Evolutionary conservation across 1,140 invertebrate species (phyloP).

Genomic region (Heliconius nattereri): DNA sequence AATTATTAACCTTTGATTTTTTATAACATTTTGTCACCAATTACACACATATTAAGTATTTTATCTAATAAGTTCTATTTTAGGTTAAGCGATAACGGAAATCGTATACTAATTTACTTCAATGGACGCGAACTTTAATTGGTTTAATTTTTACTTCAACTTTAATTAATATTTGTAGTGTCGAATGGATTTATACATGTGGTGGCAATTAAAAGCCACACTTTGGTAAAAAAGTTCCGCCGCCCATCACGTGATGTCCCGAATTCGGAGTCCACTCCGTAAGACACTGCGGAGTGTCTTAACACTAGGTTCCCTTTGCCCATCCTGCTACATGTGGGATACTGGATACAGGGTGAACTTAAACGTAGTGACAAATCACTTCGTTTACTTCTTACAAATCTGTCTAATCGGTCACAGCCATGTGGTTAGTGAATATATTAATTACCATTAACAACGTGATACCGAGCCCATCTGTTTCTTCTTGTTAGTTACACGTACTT

Average conservation of each 20-base stretch:
- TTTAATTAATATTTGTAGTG: background rate
- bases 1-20: constrained; percentile 5
- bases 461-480: constrained; percentile 5
- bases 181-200: background rate
- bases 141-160: too few relatives aligned
- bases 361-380: constrained; percentile 7
- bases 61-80: constrained; percentile 11
- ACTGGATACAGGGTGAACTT: too few relatives aligned
- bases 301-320: too few relatives aligned
- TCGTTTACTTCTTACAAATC: background rate
- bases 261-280: too few relatives aligned
- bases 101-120: background rate
- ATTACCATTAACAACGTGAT: constrained; percentile 12
- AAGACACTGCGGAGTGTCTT: too few relatives aligned
- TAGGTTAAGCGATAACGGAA: background rate
- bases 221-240: too few relatives aligned
- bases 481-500: constrained; percentile 1
- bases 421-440: constrained; percentile 14
- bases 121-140: background rate
- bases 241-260: too few relatives aligned
- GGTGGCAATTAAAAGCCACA: too few relatives aligned
- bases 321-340: too few relatives aligned
- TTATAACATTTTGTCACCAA: constrained; percentile 5
- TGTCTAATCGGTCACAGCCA: constrained; percentile 10
- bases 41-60: background rate